Evolutionary conservation across 2,113 vertebrate genomes (phyloP).

Genomic region (Ailurus styani): DNA sequence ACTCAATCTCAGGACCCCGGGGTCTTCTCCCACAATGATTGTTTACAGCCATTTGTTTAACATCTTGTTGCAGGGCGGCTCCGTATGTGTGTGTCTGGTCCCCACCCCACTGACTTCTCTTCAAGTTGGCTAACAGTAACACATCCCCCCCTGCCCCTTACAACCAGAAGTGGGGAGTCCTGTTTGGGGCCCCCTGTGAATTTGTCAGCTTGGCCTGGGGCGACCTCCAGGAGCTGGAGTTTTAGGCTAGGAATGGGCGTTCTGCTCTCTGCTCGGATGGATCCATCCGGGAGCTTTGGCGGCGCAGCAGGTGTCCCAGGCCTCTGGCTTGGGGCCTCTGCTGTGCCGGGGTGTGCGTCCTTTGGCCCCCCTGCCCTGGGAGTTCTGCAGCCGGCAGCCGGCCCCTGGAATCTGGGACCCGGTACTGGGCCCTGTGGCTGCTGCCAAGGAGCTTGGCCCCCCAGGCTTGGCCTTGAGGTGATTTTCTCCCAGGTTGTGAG

Average conservation of each 20-base stretch:
- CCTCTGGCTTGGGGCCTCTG: not conserved
- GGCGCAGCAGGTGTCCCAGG: fast-evolving
- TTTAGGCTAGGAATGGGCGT: not conserved
- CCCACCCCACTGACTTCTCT: not conserved
- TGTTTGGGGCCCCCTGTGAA: not conserved
- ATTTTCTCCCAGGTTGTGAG: slow-evolving; percentile 61
- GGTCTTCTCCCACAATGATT: not conserved
- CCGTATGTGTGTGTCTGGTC: not conserved
- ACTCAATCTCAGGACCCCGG: not conserved
- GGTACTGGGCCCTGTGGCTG: not conserved
- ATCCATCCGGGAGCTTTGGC: fast-evolving
- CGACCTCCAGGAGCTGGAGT: not conserved
- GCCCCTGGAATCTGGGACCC: no score
- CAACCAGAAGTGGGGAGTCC: not conserved
- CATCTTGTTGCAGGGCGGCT: not conserved
- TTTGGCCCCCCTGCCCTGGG: not conserved
- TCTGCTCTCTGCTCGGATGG: not conserved
- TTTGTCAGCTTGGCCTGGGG: not conserved
- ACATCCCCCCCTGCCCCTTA: no score
- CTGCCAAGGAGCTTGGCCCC: not conserved
- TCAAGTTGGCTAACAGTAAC: fast-evolving
- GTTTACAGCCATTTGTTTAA: not conserved
- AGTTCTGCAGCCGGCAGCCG: not conserved
- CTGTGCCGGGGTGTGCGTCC: not conserved
- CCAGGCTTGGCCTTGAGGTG: not conserved